These are phyloP conservation scores for Anabas testudineus DNA, from an alignment of 2,797 vertebrate genomes.

Conservation along the genomic window DNA sequence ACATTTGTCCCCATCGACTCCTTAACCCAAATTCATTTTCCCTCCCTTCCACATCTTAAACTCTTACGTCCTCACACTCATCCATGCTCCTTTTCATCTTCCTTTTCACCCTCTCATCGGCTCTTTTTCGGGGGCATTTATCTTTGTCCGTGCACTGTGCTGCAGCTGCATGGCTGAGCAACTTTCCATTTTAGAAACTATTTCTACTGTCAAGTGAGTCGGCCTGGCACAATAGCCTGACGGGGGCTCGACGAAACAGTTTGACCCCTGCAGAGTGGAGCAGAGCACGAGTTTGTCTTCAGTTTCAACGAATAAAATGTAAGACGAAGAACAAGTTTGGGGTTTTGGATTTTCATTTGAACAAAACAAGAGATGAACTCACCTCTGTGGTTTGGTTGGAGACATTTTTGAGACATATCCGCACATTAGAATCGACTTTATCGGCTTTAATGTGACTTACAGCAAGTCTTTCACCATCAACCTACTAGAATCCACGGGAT, in stretches of 20 bases:
- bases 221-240: not conserved
- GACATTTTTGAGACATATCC: too few relatives aligned
- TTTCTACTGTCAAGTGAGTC: constrained; percentile 29
- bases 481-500: constrained; percentile 24
- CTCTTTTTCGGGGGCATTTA: constrained; percentile 24
- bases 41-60: constrained; percentile 25
- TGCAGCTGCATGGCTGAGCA: constrained; percentile 25
- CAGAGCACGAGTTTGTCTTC: constrained; percentile 3
- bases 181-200: constrained; percentile 4
- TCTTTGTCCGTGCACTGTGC: not conserved
- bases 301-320: not conserved
- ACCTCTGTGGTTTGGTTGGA: too few relatives aligned
- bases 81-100: constrained; percentile 22
- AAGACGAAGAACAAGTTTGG: too few relatives aligned
- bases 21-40: constrained; percentile 14
- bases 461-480: constrained; percentile 54
- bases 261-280: constrained; percentile 11
- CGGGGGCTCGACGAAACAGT: constrained; percentile 8
- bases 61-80: constrained; percentile 16
- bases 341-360: too few relatives aligned
- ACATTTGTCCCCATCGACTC: constrained; percentile 22
- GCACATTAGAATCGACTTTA: too few relatives aligned
- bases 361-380: too few relatives aligned
- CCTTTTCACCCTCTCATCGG: not conserved
- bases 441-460: constrained; percentile 27